Evolutionary conservation across 2,888 invertebrate species (phyloP).

Genomic region (Neoitamus cyanurus): DNA sequence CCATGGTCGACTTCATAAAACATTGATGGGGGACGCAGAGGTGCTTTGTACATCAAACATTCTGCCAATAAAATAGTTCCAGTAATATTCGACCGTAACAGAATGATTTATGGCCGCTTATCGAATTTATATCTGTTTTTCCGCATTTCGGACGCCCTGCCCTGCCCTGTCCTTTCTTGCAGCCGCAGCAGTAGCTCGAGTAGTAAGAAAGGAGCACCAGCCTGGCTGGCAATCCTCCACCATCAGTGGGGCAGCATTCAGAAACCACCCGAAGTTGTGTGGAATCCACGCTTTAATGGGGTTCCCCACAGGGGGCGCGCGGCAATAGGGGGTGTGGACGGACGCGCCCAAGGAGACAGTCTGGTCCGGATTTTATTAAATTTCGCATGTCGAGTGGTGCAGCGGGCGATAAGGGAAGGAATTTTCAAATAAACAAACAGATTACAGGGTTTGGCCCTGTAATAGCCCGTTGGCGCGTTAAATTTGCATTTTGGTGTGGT

Average conservation of each 20-base stretch:
- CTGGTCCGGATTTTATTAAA: slow-evolving; percentile 28
- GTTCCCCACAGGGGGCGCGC: background rate
- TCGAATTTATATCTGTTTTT: slow-evolving; percentile 26
- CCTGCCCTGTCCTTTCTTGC: background rate
- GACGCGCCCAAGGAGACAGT: background rate
- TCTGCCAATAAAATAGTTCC: slow-evolving; percentile 41
- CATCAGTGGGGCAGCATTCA: background rate
- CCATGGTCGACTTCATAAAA: slow-evolving; percentile 33
- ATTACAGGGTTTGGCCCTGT: background rate
- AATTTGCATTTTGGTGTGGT: slow-evolving; percentile 18
- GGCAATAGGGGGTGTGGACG: background rate
- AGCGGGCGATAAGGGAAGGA: background rate
- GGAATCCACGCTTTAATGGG: background rate
- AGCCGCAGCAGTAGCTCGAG: background rate
- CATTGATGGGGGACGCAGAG: slow-evolving; percentile 14
- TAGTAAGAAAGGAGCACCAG: background rate
- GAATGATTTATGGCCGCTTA: slow-evolving; percentile 31
- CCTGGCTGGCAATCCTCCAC: background rate
- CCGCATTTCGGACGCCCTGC: background rate
- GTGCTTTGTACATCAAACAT: slow-evolving; percentile 32
- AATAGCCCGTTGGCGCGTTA: background rate
- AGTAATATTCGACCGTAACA: slow-evolving; percentile 35
- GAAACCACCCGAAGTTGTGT: background rate
- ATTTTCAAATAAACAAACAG: slow-evolving; percentile 34
- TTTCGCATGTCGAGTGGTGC: slow-evolving; percentile 13